These are phyloP conservation scores for Heloderma charlesbogerti DNA, from an alignment of 2,113 vertebrate species.

Conservation along the genomic window DNA sequence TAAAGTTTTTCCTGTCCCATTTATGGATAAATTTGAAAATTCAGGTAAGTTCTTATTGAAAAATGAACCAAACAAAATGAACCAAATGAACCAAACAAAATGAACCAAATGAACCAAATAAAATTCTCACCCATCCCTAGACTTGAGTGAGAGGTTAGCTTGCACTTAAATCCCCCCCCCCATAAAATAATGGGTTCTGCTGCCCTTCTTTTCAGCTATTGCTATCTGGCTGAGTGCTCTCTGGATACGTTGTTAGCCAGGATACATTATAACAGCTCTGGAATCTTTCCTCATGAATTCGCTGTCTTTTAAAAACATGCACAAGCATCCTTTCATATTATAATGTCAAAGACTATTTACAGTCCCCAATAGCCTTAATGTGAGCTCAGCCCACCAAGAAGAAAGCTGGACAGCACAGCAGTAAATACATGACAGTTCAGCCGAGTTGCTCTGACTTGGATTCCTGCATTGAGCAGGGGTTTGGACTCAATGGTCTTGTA, in stretches of 20 bases:
- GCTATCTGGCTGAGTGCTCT: background rate
- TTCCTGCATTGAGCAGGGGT: no score
- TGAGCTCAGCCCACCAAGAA: slow-evolving; percentile 52
- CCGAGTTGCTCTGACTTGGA: no score
- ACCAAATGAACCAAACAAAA: no score
- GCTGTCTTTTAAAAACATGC: background rate
- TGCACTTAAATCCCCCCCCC: no score
- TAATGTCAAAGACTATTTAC: background rate
- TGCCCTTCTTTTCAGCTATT: slow-evolving; percentile 6
- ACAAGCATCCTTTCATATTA: background rate
- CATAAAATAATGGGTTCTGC: background rate
- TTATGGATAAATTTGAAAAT: background rate
- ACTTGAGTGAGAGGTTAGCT: background rate
- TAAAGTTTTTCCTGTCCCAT: background rate
- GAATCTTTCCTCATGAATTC: background rate
- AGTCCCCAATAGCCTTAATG: slow-evolving; percentile 50
- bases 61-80: no score
- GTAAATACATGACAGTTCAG: slow-evolving; percentile 34
- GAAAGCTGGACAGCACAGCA: slow-evolving; percentile 47
- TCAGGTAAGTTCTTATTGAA: no score
- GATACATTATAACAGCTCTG: accelerated
- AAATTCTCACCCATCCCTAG: no score
- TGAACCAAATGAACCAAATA: no score
- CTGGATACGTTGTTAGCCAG: background rate
- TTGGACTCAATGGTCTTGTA: no score